phyloP scores from a whole-genome alignment of 2,888 invertebrate genomes.

The Pachliopta kotzebuea region DNA sequence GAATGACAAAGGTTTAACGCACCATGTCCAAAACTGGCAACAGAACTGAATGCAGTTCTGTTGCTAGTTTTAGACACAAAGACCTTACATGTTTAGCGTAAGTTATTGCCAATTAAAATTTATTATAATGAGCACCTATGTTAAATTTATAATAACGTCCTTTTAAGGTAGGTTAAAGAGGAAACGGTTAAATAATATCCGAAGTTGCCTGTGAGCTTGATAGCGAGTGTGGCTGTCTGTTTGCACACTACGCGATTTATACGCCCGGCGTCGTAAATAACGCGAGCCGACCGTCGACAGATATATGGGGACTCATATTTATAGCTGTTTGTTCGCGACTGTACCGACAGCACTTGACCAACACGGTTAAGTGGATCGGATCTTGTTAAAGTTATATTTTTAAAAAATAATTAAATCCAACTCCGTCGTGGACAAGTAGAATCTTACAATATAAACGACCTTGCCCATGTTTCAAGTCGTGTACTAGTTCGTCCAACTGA shows the following conservation, averaged over 20 bases:
- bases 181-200: conserved; percentile 40
- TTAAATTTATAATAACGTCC: not conserved
- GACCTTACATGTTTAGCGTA: too few species aligned
- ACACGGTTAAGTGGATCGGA: conserved; percentile 15
- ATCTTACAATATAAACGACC: too few species aligned
- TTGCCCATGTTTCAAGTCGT: too few species aligned
- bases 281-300: conserved; percentile 62
- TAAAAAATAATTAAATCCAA: too few species aligned
- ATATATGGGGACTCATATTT: conserved; percentile 71
- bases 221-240: conserved; percentile 53
- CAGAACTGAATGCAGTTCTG: too few species aligned
- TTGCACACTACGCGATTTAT: conserved; percentile 70
- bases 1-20: not conserved
- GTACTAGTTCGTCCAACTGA: too few species aligned
- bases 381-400: too few species aligned
- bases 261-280: conserved; percentile 60
- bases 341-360: conserved; percentile 45
- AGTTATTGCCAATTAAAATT: too few species aligned
- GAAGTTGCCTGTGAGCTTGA: conserved; percentile 28
- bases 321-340: conserved; percentile 59
- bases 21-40: too few species aligned
- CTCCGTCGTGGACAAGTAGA: too few species aligned
- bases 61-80: too few species aligned
- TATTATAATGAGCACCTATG: not conserved
- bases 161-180: conserved; percentile 27